phyloP scores from a whole-genome alignment of 1,140 invertebrate species.

The Bombus turneri region DNA sequence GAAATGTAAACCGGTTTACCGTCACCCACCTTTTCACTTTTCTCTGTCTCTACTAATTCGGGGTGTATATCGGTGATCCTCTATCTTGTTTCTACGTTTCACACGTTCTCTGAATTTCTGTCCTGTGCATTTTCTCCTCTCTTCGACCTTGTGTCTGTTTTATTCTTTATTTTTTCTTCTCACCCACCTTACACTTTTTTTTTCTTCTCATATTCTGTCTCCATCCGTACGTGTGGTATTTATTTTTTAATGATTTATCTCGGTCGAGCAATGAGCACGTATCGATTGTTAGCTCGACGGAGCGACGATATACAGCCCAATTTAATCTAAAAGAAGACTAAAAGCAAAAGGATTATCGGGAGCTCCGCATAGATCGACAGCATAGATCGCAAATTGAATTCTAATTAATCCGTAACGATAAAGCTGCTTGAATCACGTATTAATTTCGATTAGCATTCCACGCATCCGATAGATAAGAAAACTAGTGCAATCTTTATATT shows the following conservation, averaged over 20 bases:
- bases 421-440: conserved; percentile 76
- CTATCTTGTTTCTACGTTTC: conserved; percentile 35
- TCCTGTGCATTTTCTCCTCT: neutral
- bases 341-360: conserved; percentile 48
- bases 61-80: conserved; percentile 80
- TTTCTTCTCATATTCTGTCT: conserved; percentile 39
- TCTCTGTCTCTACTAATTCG: conserved; percentile 66
- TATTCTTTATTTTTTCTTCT: conserved; percentile 64
- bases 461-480: neutral
- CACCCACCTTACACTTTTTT: conserved; percentile 3
- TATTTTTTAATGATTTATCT: conserved; percentile 70
- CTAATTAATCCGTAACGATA: conserved; percentile 71
- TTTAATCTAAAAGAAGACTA: conserved; percentile 49
- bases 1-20: conserved; percentile 5
- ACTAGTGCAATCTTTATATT: no score
- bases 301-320: conserved; percentile 80
- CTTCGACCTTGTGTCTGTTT: conserved; percentile 29
- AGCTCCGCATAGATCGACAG: conserved; percentile 25
- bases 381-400: conserved; percentile 64
- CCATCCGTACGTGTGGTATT: conserved; percentile 42
- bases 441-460: conserved; percentile 64
- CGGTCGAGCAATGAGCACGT: conserved; percentile 70
- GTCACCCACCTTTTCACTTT: neutral
- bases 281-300: conserved; percentile 76
- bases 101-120: conserved; percentile 5